phyloP scores from a whole-genome alignment of 2,113 vertebrate genomes.

The Bos taurus region DNA sequence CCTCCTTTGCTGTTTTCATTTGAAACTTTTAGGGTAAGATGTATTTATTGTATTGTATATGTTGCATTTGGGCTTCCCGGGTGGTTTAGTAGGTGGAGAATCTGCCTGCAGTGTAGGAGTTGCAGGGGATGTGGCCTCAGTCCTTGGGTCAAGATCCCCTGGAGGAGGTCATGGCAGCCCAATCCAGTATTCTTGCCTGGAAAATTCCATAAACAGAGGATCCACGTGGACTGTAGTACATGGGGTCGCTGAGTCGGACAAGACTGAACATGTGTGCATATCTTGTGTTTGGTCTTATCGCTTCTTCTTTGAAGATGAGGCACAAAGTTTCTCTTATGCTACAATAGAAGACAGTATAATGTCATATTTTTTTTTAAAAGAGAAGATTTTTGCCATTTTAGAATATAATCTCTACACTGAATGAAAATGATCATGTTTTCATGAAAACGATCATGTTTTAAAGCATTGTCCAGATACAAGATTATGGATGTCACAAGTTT shows the following conservation, averaged over 20 bases:
- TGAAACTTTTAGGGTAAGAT: not conserved
- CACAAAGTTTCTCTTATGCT: not conserved
- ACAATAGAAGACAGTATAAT: not conserved
- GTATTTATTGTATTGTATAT: not conserved
- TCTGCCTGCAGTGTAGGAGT: not conserved
- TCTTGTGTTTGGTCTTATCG: not conserved
- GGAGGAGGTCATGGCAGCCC: not conserved
- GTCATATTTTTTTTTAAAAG: not conserved
- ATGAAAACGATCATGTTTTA: not conserved
- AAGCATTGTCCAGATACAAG: not conserved
- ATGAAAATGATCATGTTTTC: not conserved
- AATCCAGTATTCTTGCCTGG: not conserved
- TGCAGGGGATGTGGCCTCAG: not conserved
- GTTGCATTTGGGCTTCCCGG: not conserved
- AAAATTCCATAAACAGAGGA: not conserved
- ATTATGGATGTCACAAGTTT: not conserved
- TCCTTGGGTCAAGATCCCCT: not conserved
- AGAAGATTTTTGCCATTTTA: not conserved
- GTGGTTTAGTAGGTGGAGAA: not conserved
- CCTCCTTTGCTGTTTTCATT: not conserved
- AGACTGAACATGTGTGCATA: rapidly evolving
- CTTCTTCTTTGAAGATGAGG: not conserved
- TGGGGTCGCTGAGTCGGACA: not conserved
- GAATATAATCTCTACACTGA: not conserved
- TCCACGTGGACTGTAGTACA: not conserved